Evolutionary conservation across 1,140 invertebrate species (phyloP).

Genomic region (Oedothorax gibbosus): DNA sequence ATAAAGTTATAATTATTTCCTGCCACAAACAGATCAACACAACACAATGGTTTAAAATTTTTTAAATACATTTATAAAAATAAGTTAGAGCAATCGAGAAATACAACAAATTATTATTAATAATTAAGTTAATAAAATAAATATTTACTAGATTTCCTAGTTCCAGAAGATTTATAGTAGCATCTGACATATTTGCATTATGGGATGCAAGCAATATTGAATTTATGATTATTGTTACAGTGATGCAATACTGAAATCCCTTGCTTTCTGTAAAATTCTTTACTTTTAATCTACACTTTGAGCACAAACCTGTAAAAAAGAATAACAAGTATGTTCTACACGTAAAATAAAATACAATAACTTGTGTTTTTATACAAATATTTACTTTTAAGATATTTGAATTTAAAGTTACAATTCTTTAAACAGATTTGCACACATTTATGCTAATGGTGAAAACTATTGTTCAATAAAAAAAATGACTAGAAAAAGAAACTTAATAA

Average conservation of each 20-base stretch:
- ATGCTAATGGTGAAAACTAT: too few species aligned
- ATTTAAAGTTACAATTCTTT: too few species aligned
- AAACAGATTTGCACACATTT: too few species aligned
- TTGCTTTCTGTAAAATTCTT: constrained; percentile 3
- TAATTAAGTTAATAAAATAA: neutral
- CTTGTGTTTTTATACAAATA: too few species aligned
- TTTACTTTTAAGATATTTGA: too few species aligned
- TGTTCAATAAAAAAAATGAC: too few species aligned
- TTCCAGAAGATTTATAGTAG: neutral
- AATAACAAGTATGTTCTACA: neutral
- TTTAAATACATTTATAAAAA: too few species aligned
- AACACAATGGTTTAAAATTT: too few species aligned
- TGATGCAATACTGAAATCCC: neutral
- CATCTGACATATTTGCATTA: constrained; percentile 13
- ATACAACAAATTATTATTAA: neutral
- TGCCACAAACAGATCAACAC: too few species aligned
- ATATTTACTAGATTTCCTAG: constrained; percentile 20
- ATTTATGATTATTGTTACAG: constrained; percentile 14
- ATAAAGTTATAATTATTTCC: too few species aligned
- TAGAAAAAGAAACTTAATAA: too few species aligned
- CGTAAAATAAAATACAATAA: too few species aligned
- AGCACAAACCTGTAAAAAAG: neutral
- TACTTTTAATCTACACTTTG: neutral
- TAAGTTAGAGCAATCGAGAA: neutral
- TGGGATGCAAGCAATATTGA: constrained; percentile 26